Percentiles rank a stretch among this genome's conserved stretches.
phyloP scores from a whole-genome alignment of 2,888 invertebrate species.

The Trichogramma dendrolimi region DNA sequence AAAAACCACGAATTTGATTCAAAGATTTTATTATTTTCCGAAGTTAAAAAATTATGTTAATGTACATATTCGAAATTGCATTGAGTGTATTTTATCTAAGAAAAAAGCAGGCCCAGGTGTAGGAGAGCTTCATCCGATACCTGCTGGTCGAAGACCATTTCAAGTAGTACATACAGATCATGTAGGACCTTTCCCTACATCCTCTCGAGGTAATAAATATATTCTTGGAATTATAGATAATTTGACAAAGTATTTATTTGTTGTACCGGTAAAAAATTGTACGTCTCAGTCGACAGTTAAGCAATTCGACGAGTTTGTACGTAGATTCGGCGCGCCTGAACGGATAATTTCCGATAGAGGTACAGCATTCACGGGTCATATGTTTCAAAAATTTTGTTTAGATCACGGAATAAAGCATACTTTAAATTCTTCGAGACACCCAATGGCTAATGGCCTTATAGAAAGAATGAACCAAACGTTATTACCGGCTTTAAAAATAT shows the following conservation, averaged over 20 bases:
- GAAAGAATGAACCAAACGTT: too few relatives aligned
- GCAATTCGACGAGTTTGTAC: too few relatives aligned
- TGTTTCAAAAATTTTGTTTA: too few relatives aligned
- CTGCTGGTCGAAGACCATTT: conserved; percentile 4
- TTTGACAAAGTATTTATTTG: conserved; percentile 1
- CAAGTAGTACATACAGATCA: background rate
- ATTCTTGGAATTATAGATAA: background rate
- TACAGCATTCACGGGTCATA: too few relatives aligned
- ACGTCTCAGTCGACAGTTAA: conserved; percentile 5
- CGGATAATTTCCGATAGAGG: too few relatives aligned
- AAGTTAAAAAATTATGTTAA: background rate
- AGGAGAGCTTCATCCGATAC: conserved; percentile 3
- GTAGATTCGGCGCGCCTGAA: too few relatives aligned
- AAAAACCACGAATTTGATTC: background rate
- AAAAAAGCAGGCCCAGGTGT: background rate
- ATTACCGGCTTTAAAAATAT: too few relatives aligned
- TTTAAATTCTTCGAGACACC: too few relatives aligned
- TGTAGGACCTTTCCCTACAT: background rate
- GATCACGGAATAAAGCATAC: too few relatives aligned
- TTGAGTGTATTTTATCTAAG: conserved; percentile 3
- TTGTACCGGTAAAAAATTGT: conserved; percentile 27
- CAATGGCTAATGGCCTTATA: too few relatives aligned
- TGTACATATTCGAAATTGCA: conserved; percentile 5
- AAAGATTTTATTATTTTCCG: background rate
- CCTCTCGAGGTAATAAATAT: background rate